Base-by-base conservation (phyloP, 2,113 vertebrate species). In the Planiliza haematocheilus region DNA sequence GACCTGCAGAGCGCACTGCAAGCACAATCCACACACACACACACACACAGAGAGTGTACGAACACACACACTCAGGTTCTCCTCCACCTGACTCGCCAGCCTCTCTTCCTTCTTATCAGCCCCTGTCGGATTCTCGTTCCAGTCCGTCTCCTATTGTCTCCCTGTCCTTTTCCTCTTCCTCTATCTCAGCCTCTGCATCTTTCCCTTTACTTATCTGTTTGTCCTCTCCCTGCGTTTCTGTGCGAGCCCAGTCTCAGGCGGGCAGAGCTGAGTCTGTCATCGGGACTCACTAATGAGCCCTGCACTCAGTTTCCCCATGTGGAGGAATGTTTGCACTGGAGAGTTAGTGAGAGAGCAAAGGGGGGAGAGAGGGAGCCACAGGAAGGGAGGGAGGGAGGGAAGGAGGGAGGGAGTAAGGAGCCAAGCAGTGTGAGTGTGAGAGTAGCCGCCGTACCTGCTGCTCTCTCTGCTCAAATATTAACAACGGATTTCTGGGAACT, bases 381-480 rank as follows among this genome's bases (percentile, higher is more conserved):
- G 45, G 16, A 65, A 50, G 64, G 24, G 45, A 12, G 64, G 9
- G 58, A 12, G 75, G 10, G 50, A 21, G 78, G 2, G 74, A 30
- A 5, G 24, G 24, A 30, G 24, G 2, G 24, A 70, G 79, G 0
- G 60, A 68, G 77, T n/a, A 62, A 73, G 71, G 59, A 86, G 77
- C 38, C 52, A 69, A 81, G 77, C 64, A 85, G 79, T 43, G 70
- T 30, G 65, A 80, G 86, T 61, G 74, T 69, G 76, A 85, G 83
- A 86, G 75, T 74, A 84, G 81, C 76, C 51, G 73, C 77, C 13
- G 55, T 90, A 89, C 91, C 92, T 91, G 86, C 85, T 91, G 82
- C 84, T 85, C 78, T 74, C 82, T 43, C 77, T 79, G 87, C 89
- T 93, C 87, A 85, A 81, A 91, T 83, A 90, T 91, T 88, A 83